Base-by-base conservation (phyloP, 2,113 vertebrate genomes). In the Andinoacara biseriatus region DNA sequence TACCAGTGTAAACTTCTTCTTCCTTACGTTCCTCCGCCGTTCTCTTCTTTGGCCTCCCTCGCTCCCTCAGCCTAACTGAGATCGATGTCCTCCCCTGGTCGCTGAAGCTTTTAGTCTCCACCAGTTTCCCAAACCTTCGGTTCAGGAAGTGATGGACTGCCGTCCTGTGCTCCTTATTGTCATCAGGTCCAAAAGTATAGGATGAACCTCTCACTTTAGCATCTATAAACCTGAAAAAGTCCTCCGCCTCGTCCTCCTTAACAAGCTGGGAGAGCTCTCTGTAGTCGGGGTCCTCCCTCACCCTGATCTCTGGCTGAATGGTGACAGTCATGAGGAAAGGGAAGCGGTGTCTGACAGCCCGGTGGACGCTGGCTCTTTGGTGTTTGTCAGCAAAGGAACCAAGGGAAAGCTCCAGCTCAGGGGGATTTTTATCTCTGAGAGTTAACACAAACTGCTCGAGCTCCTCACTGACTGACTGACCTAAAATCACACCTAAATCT, bases 41-140 rank as follows among this genome's bases (percentile, higher is more conserved):
- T 33, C 97, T 95, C 90, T 98, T 99, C 84, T 94, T 95, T 11
- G 83, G 92, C 60, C 88, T 89, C 10, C 77, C 87, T 85, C 94
- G 95, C 85, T 95, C 96, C 81, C 97, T 94, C 93, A 99, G 97
- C n/a, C 97, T 92, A 46, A 97, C 98, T 0, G 93, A 96, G 91
- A 99, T 97, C 2, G 94, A 94, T 7, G 92, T 91, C 22, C 83
- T 88, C 17, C 91, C 87, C 84, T 91, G 91, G 5, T 96, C 88
- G 76, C 81, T 78, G 83, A 99, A 98, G 85, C 97, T 97, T 58
- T 99, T 99, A 0, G 97, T 97, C 95, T 99, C 98, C 87, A 99
- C 88, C 67, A 99, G 94, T 61, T 97, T 98, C 17, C 98, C 98
- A 61, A 99, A 99, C 78, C 95, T 96, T 67, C 95, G 95, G 77